Base-by-base conservation (phyloP, 2,113 vertebrate species). In the Nycticorax nycticorax region DNA sequence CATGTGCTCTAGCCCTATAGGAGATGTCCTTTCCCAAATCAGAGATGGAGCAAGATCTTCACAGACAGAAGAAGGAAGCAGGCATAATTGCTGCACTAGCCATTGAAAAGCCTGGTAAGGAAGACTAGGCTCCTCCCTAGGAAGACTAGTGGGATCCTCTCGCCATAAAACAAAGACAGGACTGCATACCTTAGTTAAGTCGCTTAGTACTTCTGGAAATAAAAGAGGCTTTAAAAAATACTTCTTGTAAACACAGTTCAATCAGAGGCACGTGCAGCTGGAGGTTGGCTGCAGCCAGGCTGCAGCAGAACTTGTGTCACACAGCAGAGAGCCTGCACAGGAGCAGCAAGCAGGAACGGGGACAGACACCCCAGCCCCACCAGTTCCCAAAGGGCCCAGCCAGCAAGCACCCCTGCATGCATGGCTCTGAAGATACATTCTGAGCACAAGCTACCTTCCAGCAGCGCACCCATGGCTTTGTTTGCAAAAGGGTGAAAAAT, bases 381-480 rank as follows among this genome's bases (percentile, higher is more conserved):
- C 9, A 6, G 14, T 8, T 33, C 33, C 45, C 14, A 14, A 12
- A 16, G 3, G 26, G 21, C n/a, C 30, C 33, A 28, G 43, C 10
- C 81, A 43, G 68, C 13, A 11, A 23, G 12, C 10, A 4, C n/a
- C 35, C n/a, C 19, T 4, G 16, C 23, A 7, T 27, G 8, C 1
- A 0, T 0, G 1, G 41, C 35, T 33, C 47, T 62, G 48, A 8
- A 50, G 35, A 8, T 5, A 50, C 1, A 0, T 22, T 16, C 78
- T 12, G 8, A 64, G 37, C 8, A 6, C 19, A 19, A 45, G 19
- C 33, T 30, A n/a, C 81, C 26, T 26, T 47, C 27, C 24, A 24
- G 22, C 9, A 10, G 23, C 24, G 22, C 24, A 18, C 21, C 48
- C 7, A 3, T 7, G 6, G 39, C 9, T 62, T 57, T 39, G 14